These are phyloP conservation scores for Acheta domesticus DNA, from an alignment of 2,888 invertebrate species.

Conservation along the genomic window DNA sequence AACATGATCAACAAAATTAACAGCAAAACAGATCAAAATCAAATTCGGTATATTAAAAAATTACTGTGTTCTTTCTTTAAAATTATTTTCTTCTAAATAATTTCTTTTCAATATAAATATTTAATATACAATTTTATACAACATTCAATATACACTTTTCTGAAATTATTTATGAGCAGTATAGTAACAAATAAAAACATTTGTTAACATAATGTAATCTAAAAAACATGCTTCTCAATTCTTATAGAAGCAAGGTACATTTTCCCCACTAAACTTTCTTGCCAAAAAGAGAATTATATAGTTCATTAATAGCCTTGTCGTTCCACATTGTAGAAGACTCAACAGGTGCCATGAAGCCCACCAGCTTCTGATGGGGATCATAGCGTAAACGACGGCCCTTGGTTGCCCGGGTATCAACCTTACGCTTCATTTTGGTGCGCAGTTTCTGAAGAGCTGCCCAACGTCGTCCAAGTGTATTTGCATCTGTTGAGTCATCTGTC, in stretches of 20 bases:
- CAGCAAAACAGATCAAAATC: too few species aligned
- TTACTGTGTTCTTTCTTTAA: too few species aligned
- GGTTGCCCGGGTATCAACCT: conserved; percentile 88
- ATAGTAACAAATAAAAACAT: not conserved
- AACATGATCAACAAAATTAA: too few species aligned
- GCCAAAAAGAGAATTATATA: conserved; percentile 80
- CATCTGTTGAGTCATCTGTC: conserved; percentile 77
- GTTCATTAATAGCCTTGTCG: conserved; percentile 73
- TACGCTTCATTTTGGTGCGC: conserved; percentile 86
- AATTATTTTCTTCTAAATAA: too few species aligned
- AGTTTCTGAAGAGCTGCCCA: conserved; percentile 90
- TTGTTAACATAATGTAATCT: not conserved
- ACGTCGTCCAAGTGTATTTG: conserved; percentile 80
- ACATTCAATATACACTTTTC: not conserved
- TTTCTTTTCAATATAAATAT: too few species aligned
- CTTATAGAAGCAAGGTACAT: not conserved
- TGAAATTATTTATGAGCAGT: not conserved
- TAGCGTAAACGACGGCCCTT: conserved; percentile 90
- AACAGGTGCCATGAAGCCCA: conserved; percentile 86
- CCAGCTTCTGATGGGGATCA: conserved; percentile 77
- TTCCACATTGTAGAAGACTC: conserved; percentile 63
- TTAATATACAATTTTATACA: too few species aligned
- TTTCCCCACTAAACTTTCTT: conserved; percentile 43
- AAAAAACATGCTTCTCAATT: not conserved
- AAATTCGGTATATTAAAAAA: too few species aligned